These are phyloP conservation scores for Emys orbicularis DNA, from an alignment of 2,797 vertebrate genomes.

Conservation along the genomic window DNA sequence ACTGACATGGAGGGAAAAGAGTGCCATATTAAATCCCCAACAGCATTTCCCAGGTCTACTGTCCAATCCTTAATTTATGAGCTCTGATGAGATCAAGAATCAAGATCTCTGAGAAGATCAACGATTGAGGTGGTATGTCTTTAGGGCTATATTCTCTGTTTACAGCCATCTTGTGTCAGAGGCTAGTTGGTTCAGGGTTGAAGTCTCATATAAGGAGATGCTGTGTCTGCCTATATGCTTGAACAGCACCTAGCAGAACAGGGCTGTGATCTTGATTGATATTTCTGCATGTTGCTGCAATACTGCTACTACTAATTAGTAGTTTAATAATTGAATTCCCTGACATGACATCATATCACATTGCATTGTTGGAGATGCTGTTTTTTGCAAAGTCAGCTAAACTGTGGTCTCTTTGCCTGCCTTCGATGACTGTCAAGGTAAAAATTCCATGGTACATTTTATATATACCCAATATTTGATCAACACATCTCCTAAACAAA, in stretches of 20 bases:
- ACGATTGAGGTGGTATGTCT: not conserved
- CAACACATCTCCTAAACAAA: not conserved
- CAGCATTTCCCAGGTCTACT: too few relatives aligned
- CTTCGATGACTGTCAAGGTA: not conserved
- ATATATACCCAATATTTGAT: fast-evolving
- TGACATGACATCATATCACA: not conserved
- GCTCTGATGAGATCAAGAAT: not conserved
- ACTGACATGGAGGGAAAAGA: not conserved
- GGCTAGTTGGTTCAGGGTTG: not conserved
- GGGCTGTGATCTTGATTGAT: not conserved
- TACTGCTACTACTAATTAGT: not conserved
- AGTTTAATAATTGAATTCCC: not conserved
- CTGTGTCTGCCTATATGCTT: not conserved
- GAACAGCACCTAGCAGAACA: not conserved
- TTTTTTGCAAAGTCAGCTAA: not conserved
- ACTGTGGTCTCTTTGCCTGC: not conserved
- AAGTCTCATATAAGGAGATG: not conserved
- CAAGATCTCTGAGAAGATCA: not conserved
- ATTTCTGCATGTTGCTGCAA: not conserved
- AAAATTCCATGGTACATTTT: not conserved
- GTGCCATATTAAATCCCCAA: not conserved
- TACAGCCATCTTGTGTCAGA: not conserved
- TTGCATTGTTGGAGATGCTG: not conserved
- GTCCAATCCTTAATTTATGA: too few relatives aligned
- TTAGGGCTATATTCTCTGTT: not conserved